phyloP scores from a whole-genome alignment of 2,888 invertebrate genomes.

The Spisula subtruncata region DNA sequence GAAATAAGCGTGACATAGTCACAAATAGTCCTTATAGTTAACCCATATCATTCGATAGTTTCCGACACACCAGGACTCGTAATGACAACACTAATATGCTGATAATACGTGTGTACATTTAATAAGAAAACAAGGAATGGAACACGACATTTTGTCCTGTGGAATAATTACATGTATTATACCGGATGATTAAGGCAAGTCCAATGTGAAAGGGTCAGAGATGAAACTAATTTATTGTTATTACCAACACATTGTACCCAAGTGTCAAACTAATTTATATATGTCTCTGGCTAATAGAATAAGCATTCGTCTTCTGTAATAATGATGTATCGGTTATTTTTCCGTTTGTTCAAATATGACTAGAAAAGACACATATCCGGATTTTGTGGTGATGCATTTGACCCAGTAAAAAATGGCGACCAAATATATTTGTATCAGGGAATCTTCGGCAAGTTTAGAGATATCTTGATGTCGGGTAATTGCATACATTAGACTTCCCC shows the following conservation, averaged over 20 bases:
- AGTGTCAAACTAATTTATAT: conserved; percentile 1
- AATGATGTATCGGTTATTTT: conserved; percentile 3
- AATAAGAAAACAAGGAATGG: not conserved
- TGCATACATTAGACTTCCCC: too few species aligned
- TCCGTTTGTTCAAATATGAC: not conserved
- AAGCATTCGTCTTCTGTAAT: conserved; percentile 1
- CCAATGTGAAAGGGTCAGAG: not conserved
- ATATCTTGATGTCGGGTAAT: too few species aligned
- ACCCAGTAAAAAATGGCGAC: too few species aligned
- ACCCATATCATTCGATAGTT: too few species aligned
- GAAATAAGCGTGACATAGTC: too few species aligned
- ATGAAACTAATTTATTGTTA: conserved; percentile 7
- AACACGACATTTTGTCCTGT: not conserved
- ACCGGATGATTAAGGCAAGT: not conserved
- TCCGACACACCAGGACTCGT: not conserved
- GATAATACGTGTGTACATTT: not conserved
- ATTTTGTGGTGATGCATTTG: too few species aligned
- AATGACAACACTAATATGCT: not conserved
- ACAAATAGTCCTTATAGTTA: too few species aligned
- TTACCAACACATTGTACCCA: not conserved
- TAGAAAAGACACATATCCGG: not conserved
- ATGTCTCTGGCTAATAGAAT: not conserved
- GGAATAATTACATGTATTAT: conserved; percentile 9
- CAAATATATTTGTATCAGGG: too few species aligned
- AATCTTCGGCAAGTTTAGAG: too few species aligned